Evolutionary conservation across 2,113 vertebrate species (phyloP), one percentile per base, ranked within the genome.

Genomic region (Paralichthys olivaceus): DNA sequence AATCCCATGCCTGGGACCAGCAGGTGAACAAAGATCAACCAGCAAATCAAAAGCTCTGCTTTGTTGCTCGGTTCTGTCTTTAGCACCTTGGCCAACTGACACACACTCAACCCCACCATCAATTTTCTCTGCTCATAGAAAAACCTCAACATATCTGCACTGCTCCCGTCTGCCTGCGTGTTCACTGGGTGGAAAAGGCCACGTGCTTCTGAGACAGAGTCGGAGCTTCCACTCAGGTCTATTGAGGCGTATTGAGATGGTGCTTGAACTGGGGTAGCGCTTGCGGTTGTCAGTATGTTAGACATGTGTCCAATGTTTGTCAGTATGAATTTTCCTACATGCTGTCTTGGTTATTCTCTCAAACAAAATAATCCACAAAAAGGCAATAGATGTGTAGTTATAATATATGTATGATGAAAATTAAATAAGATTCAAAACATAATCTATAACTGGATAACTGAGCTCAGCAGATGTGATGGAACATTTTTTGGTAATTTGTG

Each of bases 1-100:
- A 1, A 43, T 49, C 32, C 19, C 55, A 22, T 29, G 49, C 47
- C 58, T 72, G 22, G 61, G 65, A 60, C 61, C 75, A 72, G 55
- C 1, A 65, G 58, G 54, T 80, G 54, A 67, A 59, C 55, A 65
- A 73, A 66, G 77, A 74, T 90, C 75, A 84, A 69, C n/a, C 40
- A 25, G 25, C 47, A 49, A 73, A 71, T 84, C 40, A 55, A 79
- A 77, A 59, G 40, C 72, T 56, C 53, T 37, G 68, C 58, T 75
- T 82, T 69, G 58, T 56, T 58, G 73, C 57, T 55, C 47, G 62
- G 6, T 40, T 85, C 55, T 47, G 28, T 58, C 11, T 72, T 60
- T 49, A 55, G 67, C 34, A 28, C 67, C 37, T 11, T 17, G 8
- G 68, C 22, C 22, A 49, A 54, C 72, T 73, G 73, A 67, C 79